Evolutionary conservation across 2,888 invertebrate species (phyloP), one percentile per base, ranked within the genome.

Genomic region (Keiferia lycopersicella): DNA sequence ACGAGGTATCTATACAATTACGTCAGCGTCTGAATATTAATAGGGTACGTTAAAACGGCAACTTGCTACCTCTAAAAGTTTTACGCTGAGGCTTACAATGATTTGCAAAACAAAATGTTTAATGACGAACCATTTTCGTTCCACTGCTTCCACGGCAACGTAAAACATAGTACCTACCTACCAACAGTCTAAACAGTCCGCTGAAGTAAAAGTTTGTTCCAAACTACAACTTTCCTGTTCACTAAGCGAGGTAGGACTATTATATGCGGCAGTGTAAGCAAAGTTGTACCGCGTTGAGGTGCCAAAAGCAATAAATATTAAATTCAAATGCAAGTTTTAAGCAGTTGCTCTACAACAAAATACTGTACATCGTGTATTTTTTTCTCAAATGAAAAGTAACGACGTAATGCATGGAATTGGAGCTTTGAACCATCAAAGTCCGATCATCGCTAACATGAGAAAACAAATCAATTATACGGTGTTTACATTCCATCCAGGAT

Each of bases 121-220:
- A 67, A 56, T 71, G 70, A 66, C 69, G 38, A 70, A 66, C 69
- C 66, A 68, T 69, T 71, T 73, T 64, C 62, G 63, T 65, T 57
- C 8, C 51, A 22, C 48, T 4, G 34, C 30, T 60, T 10, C 22
- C n/a, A 10, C 34, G 11, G 26, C 50, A 50, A 50, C 22, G 38
- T 61, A 61, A 50, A 53, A 10, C 18, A 51, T 18, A 51, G 39
- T 58, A 34, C 34, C 34, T 34, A 26, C 50, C 20, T 58, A 34
- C 34, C 34, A 7, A 26, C 50, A 61, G 61, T 38, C 62, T 62
- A 62, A 50, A 63, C 58, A 57, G 59, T 72, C 69, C 70, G 68
- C 67, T 69, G 69, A 76, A 74, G 73, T 70, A 70, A 77, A 82
- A 84, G 77, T 83, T 84, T 80, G 77, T 79, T 81, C 60, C 71